A percentile compares a stretch with the other conserved stretches of the same genome.
phyloP scores from a whole-genome alignment of 1,140 invertebrate species.

The Subanguina moxae region DNA sequence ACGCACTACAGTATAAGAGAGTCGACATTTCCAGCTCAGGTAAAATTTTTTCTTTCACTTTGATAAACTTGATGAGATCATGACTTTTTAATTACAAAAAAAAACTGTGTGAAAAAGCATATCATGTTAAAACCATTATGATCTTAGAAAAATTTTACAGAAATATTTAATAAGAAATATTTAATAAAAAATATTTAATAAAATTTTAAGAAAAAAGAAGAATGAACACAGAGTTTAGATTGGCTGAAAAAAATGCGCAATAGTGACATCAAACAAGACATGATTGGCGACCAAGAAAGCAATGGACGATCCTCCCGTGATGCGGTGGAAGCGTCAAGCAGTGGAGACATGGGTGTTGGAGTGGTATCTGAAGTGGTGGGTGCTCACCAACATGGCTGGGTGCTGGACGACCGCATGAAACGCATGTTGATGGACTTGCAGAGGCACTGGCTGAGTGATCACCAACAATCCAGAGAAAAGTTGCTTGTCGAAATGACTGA shows the following conservation, averaged over 20 bases:
- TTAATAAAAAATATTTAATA: too few species aligned
- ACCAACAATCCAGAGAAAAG: constrained; percentile 52
- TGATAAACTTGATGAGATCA: too few species aligned
- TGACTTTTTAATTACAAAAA: too few species aligned
- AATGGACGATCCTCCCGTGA: not conserved
- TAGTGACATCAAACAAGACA: constrained; percentile 4
- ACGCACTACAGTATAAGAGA: too few species aligned
- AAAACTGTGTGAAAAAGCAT: too few species aligned
- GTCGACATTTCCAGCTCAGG: too few species aligned
- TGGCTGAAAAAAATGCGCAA: not conserved
- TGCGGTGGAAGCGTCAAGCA: not conserved
- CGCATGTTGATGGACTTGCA: constrained; percentile 55
- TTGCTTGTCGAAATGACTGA: constrained; percentile 57
- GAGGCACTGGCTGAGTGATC: constrained; percentile 53
- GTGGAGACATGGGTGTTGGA: constrained; percentile 1
- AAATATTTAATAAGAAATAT: too few species aligned
- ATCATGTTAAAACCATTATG: too few species aligned
- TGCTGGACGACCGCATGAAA: constrained; percentile 37
- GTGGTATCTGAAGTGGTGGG: constrained; percentile 2
- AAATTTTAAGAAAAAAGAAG: too few species aligned
- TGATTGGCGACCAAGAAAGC: not conserved
- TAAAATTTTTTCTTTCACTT: too few species aligned
- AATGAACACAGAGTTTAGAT: too few species aligned
- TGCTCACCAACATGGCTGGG: not conserved
- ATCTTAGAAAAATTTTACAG: too few species aligned